Evolutionary conservation across 2,797 vertebrate genomes (phyloP).

Genomic region (Enoplosus armatus): DNA sequence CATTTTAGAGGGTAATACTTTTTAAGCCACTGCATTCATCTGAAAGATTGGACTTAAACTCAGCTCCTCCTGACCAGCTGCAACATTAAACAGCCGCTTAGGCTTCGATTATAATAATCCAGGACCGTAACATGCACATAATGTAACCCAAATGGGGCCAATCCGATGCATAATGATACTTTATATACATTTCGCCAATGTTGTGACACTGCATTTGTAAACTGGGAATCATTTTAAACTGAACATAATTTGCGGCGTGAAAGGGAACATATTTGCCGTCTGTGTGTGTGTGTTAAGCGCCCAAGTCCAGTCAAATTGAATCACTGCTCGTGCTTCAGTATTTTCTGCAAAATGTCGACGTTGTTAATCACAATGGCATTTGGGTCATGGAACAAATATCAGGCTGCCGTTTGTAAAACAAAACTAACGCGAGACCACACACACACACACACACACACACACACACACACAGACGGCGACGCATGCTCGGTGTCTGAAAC

Average conservation of each 20-base stretch:
- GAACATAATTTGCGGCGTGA: not conserved
- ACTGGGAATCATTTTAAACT: not conserved
- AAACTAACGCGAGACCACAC: slow-evolving; percentile 57
- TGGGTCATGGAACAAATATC: slow-evolving; percentile 39
- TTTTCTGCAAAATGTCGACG: slow-evolving; percentile 6
- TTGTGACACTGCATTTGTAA: not conserved
- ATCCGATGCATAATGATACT: not conserved
- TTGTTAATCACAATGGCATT: slow-evolving; percentile 21
- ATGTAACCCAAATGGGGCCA: not conserved
- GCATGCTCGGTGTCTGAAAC: slow-evolving; percentile 44
- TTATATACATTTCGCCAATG: not conserved
- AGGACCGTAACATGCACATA: not conserved
- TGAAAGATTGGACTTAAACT: too few species aligned
- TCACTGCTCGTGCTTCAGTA: not conserved
- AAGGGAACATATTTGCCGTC: not conserved
- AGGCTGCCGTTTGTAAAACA: slow-evolving; percentile 33
- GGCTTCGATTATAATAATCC: not conserved
- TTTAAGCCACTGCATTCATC: not conserved
- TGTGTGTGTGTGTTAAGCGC: slow-evolving; percentile 5
- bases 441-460: too few species aligned
- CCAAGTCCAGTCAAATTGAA: not conserved
- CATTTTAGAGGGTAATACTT: not conserved
- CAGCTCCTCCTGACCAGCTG: too few species aligned
- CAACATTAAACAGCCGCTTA: not conserved
- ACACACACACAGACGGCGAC: too few species aligned